Percentiles rank a stretch among this genome's conserved stretches.
Evolutionary conservation across 2,888 invertebrate species (phyloP).

Genomic region (Carpatolechia fugitivella): DNA sequence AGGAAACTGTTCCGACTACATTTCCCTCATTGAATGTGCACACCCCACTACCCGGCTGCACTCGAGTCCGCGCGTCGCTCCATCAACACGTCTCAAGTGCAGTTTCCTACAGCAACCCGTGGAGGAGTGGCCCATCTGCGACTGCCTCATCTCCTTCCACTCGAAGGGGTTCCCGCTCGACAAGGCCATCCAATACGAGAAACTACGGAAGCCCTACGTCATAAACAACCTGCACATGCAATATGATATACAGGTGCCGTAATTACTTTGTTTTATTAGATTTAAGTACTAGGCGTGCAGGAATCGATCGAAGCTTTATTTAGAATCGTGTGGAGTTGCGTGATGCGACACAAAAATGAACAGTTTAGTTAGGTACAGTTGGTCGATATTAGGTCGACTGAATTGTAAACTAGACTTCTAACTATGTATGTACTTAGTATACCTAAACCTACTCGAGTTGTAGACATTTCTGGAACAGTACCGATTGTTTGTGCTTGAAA

Average conservation of each 20-base stretch:
- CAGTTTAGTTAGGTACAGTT: background rate
- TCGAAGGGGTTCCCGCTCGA: conserved; percentile 99
- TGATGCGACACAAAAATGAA: background rate
- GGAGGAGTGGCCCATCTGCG: conserved; percentile 98
- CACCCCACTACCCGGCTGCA: background rate
- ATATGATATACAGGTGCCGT: conserved; percentile 93
- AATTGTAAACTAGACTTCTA: background rate
- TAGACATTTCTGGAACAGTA: too few species aligned
- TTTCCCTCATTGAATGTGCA: background rate
- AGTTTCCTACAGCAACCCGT: conserved; percentile 86
- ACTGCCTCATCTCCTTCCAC: conserved; percentile 98
- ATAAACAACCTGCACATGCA: conserved; percentile 99
- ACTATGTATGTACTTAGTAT: background rate
- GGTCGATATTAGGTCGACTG: background rate
- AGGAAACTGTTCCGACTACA: too few species aligned
- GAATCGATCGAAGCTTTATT: conserved; percentile 1
- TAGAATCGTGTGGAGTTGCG: background rate
- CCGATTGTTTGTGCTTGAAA: too few species aligned
- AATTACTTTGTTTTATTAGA: background rate
- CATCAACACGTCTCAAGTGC: background rate
- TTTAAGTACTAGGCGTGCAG: too few species aligned
- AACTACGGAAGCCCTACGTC: conserved; percentile 95
- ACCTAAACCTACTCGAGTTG: too few species aligned
- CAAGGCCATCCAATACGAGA: conserved; percentile 98
- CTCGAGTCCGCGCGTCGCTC: background rate